Base-by-base conservation (phyloP, 2,888 invertebrate species). In the Spicauda simplicius region DNA sequence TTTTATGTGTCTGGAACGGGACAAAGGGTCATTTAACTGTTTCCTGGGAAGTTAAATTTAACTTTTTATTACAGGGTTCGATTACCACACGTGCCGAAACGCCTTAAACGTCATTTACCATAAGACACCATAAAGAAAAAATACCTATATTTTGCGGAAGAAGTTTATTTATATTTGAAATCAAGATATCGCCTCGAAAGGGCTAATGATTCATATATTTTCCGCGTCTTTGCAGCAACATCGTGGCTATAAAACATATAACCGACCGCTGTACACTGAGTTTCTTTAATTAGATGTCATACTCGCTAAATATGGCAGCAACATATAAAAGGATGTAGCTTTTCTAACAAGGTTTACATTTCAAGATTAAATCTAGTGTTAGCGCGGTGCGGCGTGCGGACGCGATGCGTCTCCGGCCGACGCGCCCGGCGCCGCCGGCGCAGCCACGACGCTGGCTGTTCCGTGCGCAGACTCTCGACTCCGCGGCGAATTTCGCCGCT, bases 401-500 rank as follows among this genome's bases (percentile, higher is more conserved):
- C 20, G 25, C 45, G 45, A n/a, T 45, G 45, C 45, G 45, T n/a
- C 45, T 45, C 45, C 45, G 25, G 25, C 25, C 25, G 25, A 25
- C 25, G 45, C 14, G 14, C 25, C 8, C 59, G 10, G 20, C 68
- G 59, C 71, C 75, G 73, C 70, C 59, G 68, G 70, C 75, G 70
- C 72, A 63, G 63, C 70, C 52, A 64, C 76, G 71, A 64, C 73
- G 69, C 60, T 69, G 71, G 64, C 72, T 68, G 73, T 72, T 71
- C 72, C 71, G 76, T 74, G 72, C 76, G 72, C 76, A 72, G 73
- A 76, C 72, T 76, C 73, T 76, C 79, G 83, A 81, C 84, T 88
- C 86, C 80, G 84, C 86, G 77, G 88, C 86, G 80, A 91, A 91
- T 84, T 92, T 91, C 90, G 91, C 91, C 90, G 90, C 91, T 90